Percentiles rank a stretch among this genome's conserved stretches.
phyloP scores from a whole-genome alignment of 2,113 vertebrate species.

The Lutjanus erythropterus region DNA sequence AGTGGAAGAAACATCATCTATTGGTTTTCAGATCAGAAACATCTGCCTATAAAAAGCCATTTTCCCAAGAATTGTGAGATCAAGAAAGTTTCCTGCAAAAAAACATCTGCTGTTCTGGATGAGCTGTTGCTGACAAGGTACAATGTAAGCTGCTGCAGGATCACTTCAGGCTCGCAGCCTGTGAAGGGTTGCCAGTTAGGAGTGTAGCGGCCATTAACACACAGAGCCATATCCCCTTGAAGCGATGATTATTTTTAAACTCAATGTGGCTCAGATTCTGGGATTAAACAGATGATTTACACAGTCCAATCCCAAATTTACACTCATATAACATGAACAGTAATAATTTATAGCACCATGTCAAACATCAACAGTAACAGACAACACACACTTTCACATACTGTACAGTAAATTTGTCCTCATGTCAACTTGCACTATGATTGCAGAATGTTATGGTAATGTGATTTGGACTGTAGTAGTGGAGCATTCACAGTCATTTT shows the following conservation, averaged over 20 bases:
- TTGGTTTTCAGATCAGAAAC: slow-evolving; percentile 67
- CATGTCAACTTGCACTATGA: background rate
- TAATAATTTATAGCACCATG: background rate
- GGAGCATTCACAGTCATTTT: slow-evolving; percentile 16
- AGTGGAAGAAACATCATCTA: slow-evolving; percentile 48
- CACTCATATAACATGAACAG: background rate
- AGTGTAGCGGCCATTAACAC: slow-evolving; percentile 43
- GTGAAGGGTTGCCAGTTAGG: slow-evolving; percentile 47
- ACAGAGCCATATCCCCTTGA: slow-evolving; percentile 24
- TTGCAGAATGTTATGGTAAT: slow-evolving; percentile 16
- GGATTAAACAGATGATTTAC: slow-evolving; percentile 25
- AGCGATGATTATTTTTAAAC: slow-evolving; percentile 26
- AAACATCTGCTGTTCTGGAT: slow-evolving; percentile 66
- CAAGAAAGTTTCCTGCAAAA: slow-evolving; percentile 37
- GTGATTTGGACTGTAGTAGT: slow-evolving; percentile 10
- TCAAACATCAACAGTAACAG: background rate
- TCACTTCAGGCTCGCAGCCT: slow-evolving; percentile 41
- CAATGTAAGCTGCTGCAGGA: slow-evolving; percentile 63
- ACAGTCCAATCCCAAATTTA: background rate
- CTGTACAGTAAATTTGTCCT: background rate
- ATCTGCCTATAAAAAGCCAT: slow-evolving; percentile 61
- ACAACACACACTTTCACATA: background rate
- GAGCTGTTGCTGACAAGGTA: slow-evolving; percentile 64
- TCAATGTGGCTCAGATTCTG: background rate
- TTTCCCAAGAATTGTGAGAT: slow-evolving; percentile 37